Percentiles rank a stretch among this genome's conserved stretches.
Conservation (phyloP, 2,113 vertebrate genomes). For the Oreocharis arfaki region DNA sequence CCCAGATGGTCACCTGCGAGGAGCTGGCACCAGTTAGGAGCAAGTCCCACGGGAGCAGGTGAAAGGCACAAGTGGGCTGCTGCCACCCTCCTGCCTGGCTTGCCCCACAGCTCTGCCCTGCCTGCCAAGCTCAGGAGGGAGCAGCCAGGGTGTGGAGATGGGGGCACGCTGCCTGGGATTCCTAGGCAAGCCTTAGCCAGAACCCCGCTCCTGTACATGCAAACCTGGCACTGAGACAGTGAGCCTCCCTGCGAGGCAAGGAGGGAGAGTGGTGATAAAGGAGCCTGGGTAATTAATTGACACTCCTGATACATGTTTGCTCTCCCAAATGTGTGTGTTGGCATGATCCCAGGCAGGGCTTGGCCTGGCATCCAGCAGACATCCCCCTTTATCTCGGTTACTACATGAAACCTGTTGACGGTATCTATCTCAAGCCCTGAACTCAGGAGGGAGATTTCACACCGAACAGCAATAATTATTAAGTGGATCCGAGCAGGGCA, state of each 20-base stretch:
- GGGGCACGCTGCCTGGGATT: neutral
- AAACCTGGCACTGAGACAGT: neutral
- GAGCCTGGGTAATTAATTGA: neutral
- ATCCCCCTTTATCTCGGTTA: neutral
- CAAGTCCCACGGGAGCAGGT: rapidly evolving
- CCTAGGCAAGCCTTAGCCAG: neutral
- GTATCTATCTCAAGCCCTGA: neutral
- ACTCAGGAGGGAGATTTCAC: neutral
- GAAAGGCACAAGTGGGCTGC: neutral
- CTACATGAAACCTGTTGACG: conserved; percentile 2
- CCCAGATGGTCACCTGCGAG: neutral
- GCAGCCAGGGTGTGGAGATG: neutral
- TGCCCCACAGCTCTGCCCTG: neutral
- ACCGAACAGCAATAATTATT: neutral
- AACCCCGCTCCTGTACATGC: neutral
- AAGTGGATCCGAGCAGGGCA: neutral
- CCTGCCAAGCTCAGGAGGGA: neutral
- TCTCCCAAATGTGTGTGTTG: neutral
- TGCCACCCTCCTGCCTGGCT: neutral
- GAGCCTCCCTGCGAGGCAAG: neutral
- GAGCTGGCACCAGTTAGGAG: neutral
- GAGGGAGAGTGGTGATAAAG: neutral
- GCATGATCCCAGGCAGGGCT: neutral
- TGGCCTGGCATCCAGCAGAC: neutral
- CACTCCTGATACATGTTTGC: neutral